phyloP scores from a whole-genome alignment of 2,113 vertebrate species.

The Chloroceryle aenea region DNA sequence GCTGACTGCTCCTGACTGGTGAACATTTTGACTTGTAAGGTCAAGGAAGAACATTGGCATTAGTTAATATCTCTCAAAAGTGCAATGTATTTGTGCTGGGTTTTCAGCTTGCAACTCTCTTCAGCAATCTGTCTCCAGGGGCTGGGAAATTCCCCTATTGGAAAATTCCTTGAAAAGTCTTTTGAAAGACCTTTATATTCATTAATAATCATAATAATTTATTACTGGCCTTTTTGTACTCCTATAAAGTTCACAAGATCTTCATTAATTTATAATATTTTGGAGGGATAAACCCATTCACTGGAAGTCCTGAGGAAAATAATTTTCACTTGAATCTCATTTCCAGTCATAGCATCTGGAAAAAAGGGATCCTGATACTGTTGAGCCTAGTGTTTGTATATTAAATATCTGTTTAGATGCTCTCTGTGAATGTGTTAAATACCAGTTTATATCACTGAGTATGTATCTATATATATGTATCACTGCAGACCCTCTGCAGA shows the following conservation, averaged over 20 bases:
- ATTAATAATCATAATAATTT: background rate
- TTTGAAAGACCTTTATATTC: background rate
- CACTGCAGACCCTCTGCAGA: background rate
- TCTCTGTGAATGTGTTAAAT: background rate
- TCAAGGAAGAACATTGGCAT: background rate
- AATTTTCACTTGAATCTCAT: background rate
- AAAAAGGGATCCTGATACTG: background rate
- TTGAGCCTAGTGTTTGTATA: background rate
- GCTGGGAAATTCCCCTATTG: background rate
- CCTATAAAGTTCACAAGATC: background rate
- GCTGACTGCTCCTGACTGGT: rapidly evolving
- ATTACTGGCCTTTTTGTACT: background rate
- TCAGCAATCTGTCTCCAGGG: background rate
- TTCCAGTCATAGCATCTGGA: background rate
- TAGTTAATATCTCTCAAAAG: background rate
- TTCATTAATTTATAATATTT: background rate
- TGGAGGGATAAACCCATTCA: background rate
- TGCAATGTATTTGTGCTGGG: background rate
- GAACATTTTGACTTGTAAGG: background rate
- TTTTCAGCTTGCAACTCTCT: background rate
- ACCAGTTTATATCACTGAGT: background rate
- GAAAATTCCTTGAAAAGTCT: background rate
- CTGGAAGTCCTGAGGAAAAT: background rate
- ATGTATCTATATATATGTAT: too few relatives aligned
- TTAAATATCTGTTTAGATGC: background rate